Evolutionary conservation across 1,140 invertebrate species (phyloP).

Genomic region (Acromyrmex charruanus): DNA sequence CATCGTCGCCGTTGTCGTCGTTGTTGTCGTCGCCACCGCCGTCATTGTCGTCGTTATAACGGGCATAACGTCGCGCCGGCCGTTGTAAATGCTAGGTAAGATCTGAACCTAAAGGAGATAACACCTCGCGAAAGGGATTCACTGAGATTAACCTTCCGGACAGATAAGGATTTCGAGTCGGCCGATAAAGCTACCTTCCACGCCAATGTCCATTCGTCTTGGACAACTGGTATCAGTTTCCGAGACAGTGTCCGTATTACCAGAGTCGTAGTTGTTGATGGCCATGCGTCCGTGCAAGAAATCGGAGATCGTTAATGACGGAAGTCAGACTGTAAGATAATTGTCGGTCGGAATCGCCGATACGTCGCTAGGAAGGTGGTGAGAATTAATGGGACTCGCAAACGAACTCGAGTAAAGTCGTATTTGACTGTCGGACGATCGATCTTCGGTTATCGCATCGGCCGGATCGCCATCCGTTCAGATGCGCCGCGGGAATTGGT

Average conservation of each 20-base stretch:
- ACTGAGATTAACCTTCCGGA: slow-evolving; percentile 79
- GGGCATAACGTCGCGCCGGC: not conserved
- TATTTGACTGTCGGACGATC: slow-evolving; percentile 41
- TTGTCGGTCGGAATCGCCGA: slow-evolving; percentile 47
- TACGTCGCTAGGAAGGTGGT: slow-evolving; percentile 13
- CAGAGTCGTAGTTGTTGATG: slow-evolving; percentile 46
- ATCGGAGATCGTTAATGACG: slow-evolving; percentile 53
- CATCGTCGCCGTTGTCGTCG: slow-evolving; percentile 48
- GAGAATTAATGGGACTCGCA: slow-evolving; percentile 52
- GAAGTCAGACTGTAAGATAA: slow-evolving; percentile 53
- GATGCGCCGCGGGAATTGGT: slow-evolving; percentile 37
- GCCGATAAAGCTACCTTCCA: slow-evolving; percentile 71
- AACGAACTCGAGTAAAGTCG: slow-evolving; percentile 50
- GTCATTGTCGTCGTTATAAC: not conserved
- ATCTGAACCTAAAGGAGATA: slow-evolving; percentile 72
- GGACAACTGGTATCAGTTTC: slow-evolving; percentile 70
- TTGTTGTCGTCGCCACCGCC: slow-evolving; percentile 56
- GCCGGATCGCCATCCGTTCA: slow-evolving; percentile 23
- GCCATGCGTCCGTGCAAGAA: slow-evolving; percentile 34
- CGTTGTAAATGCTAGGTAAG: slow-evolving; percentile 51
- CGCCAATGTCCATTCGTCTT: slow-evolving; percentile 68
- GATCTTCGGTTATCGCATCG: slow-evolving; percentile 50
- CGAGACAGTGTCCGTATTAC: slow-evolving; percentile 34
- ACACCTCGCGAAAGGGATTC: slow-evolving; percentile 78
- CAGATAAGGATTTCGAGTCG: slow-evolving; percentile 76